Evolutionary conservation across 2,113 vertebrate genomes (phyloP).

Genomic region (Pterocles burchelli): DNA sequence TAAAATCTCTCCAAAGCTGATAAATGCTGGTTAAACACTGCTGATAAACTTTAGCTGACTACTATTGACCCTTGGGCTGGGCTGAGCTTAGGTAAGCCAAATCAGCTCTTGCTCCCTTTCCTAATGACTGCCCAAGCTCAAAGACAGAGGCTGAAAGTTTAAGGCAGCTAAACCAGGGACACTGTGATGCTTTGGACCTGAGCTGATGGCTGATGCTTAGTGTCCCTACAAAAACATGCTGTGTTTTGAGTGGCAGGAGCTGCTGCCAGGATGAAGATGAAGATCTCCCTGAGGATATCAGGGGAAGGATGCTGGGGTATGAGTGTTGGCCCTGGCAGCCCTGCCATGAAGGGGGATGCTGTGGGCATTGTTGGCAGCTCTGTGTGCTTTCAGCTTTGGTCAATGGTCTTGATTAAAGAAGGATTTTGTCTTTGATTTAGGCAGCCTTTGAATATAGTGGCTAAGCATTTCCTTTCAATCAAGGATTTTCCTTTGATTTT

Average conservation of each 20-base stretch:
- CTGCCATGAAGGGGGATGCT: neutral
- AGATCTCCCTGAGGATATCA: neutral
- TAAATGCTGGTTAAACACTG: neutral
- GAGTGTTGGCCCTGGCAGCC: neutral
- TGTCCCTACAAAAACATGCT: neutral
- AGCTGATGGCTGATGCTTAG: neutral
- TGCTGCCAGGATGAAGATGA: neutral
- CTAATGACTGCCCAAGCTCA: neutral
- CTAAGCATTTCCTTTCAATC: slow-evolving; percentile 49
- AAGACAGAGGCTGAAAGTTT: neutral
- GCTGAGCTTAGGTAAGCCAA: slow-evolving; percentile 28
- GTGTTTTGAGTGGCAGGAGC: neutral
- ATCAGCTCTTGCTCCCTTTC: neutral
- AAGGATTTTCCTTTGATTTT: slow-evolving; percentile 56
- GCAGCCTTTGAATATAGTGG: slow-evolving; percentile 48
- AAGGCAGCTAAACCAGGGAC: neutral
- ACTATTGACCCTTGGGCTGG: neutral
- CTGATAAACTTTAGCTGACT: slow-evolving; percentile 17
- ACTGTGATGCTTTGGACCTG: neutral
- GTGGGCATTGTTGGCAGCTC: neutral
- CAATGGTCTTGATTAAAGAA: slow-evolving; percentile 59
- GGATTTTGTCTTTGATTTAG: slow-evolving; percentile 67
- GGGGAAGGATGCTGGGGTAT: neutral
- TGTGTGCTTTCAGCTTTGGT: slow-evolving; percentile 32
- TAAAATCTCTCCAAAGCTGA: neutral